Evolutionary conservation across 2,113 vertebrate genomes (phyloP), one percentile per base, ranked within the genome.

Genomic region (Anolis carolinensis): DNA sequence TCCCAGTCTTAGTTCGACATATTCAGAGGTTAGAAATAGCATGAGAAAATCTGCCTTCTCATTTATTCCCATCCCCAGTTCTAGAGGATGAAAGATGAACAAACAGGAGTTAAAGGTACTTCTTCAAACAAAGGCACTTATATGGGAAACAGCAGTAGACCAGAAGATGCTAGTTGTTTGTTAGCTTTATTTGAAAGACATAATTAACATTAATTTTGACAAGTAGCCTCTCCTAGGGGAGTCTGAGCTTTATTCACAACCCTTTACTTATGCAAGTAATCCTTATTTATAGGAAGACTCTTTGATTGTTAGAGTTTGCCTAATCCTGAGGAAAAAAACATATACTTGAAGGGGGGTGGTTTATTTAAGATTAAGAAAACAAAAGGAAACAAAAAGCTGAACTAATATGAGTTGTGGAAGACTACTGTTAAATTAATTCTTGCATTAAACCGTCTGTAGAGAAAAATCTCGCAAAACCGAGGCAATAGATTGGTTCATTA

Each of bases 181-280:
- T 82, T 1, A 0, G 55, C 82, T 89, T 90, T 90, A 91, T 92
- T 90, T 91, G 89, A 93, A 93, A 93, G 78, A 55, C 88, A 82
- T 91, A 80, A 85, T 93, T 91, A 91, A 77, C 87, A 89, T 93
- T 93, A 93, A 90, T 92, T 94, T 90, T 93, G 93, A 94, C 90
- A 94, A 93, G 90, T 71, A 89, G 30, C 65, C 30, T 81, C 44
- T 92, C 91, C 86, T 70, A 32, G 3, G 90, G 89, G 88, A 90
- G 83, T 72, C 73, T 80, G 86, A 88, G 86, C 50, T 84, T 88
- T 44, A 91, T 83, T 52, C 62, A 74, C 68, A 83, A 88, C 30
- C 52, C 89, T 91, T 91, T 79, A 84, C 83, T 91, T 84, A 85
- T 81, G 78, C 79, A 89, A 82, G 72, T 90, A 93, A 93, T 86